A percentile compares a stretch with the other conserved stretches of the same genome.
Conservation (phyloP, 2,888 invertebrate species). For the Yponomeuta malinellus region DNA sequence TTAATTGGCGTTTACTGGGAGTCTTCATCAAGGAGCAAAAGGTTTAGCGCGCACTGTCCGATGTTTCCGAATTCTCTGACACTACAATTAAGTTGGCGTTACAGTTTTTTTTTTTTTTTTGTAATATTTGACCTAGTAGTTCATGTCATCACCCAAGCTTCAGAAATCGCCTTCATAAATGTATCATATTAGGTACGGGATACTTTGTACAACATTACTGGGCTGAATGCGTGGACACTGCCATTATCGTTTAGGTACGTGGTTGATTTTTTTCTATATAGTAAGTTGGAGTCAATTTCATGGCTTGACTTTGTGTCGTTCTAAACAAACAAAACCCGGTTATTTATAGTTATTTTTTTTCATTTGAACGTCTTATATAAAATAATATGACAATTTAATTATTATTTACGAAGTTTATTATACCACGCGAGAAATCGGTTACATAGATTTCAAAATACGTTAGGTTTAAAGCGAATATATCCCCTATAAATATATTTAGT, state of each 20-base stretch:
- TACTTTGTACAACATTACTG: not conserved
- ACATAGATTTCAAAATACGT: constrained; percentile 1
- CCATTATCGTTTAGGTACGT: constrained; percentile 5
- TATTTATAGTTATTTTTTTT: not conserved
- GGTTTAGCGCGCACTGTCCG: too few species aligned
- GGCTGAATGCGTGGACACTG: constrained; percentile 8
- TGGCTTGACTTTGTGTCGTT: constrained; percentile 3
- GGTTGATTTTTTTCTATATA: not conserved
- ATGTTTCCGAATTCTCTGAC: too few species aligned
- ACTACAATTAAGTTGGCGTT: too few species aligned
- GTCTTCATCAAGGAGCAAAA: too few species aligned
- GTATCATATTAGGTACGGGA: not conserved
- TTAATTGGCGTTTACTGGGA: too few species aligned
- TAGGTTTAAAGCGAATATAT: not conserved
- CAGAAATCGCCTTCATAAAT: not conserved
- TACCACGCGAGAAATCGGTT: not conserved
- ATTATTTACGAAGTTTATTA: not conserved
- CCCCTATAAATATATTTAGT: not conserved
- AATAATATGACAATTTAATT: not conserved
- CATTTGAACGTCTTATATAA: not conserved
- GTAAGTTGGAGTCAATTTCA: not conserved
- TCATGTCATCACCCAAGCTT: not conserved
- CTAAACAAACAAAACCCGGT: not conserved
- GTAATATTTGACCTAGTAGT: too few species aligned
- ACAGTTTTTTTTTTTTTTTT: too few species aligned